phyloP scores from a whole-genome alignment of 2,113 vertebrate genomes.

The Cephalopholis sonnerati region DNA sequence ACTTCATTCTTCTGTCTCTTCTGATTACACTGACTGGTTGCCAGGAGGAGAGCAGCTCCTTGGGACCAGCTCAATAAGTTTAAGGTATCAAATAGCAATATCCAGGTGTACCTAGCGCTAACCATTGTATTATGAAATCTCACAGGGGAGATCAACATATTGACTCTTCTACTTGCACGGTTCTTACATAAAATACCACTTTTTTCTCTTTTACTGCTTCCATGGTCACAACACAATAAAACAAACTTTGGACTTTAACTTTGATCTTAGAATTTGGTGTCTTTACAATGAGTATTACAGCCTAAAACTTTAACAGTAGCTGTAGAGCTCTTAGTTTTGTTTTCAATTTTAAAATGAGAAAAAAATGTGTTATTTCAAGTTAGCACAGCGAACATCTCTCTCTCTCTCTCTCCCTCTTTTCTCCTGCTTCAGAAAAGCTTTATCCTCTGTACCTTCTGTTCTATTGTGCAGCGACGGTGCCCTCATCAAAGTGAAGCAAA shows the following conservation, averaged over 20 bases:
- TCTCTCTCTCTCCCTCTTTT: not conserved
- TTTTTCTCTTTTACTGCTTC: not conserved
- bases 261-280: not conserved
- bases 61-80: too few species aligned
- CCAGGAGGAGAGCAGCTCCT: too few species aligned
- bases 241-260: not conserved
- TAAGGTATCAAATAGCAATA: too few species aligned
- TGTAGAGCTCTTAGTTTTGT: not conserved
- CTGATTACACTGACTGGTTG: too few species aligned
- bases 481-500: conserved; percentile 78
- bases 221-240: not conserved
- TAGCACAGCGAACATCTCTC: conserved; percentile 23
- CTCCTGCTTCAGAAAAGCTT: conserved; percentile 49
- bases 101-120: not conserved
- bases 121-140: not conserved
- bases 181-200: not conserved
- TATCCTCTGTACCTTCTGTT: conserved; percentile 69
- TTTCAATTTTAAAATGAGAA: not conserved
- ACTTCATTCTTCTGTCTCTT: too few species aligned
- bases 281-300: not conserved
- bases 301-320: too few species aligned
- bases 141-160: not conserved
- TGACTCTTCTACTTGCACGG: not conserved
- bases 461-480: conserved; percentile 63
- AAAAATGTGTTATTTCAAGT: conserved; percentile 15